These are phyloP conservation scores for Agriopis marginaria DNA, from an alignment of 2,888 invertebrate species.

Conservation along the genomic window DNA sequence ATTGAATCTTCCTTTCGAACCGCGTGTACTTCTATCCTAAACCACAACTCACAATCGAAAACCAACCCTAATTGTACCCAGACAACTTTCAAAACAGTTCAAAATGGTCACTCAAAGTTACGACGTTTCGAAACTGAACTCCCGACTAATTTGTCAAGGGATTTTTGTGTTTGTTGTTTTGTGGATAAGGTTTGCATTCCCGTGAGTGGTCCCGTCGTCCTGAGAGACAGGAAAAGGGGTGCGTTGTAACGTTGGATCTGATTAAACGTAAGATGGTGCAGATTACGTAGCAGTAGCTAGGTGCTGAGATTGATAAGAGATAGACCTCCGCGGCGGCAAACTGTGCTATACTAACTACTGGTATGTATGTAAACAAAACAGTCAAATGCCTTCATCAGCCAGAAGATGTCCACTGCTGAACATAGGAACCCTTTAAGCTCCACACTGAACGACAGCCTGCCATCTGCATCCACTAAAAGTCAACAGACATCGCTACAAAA, in stretches of 20 bases:
- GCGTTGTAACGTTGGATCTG: constrained; percentile 37
- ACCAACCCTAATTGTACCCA: constrained; percentile 7
- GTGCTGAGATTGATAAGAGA: constrained; percentile 20
- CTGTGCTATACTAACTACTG: too few relatives aligned
- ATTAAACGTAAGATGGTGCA: constrained; percentile 37
- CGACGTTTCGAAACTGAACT: not conserved
- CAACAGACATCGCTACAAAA: too few relatives aligned
- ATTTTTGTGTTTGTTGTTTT: not conserved
- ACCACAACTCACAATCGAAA: constrained; percentile 7
- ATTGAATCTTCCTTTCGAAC: constrained; percentile 46
- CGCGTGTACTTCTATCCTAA: constrained; percentile 27
- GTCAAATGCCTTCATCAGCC: too few relatives aligned
- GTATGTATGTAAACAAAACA: too few relatives aligned
- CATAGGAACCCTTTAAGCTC: too few relatives aligned
- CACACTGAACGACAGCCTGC: too few relatives aligned
- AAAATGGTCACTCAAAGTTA: not conserved
- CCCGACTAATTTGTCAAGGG: not conserved
- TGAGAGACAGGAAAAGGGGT: constrained; percentile 43
- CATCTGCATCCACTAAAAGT: too few relatives aligned
- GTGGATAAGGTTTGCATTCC: not conserved
- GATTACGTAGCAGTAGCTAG: constrained; percentile 20
- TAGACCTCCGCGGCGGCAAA: too few relatives aligned
- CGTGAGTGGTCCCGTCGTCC: constrained; percentile 7
- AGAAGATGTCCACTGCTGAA: too few relatives aligned
- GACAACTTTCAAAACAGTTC: constrained; percentile 7